A percentile compares a stretch with the other conserved stretches of the same genome.
phyloP scores from a whole-genome alignment of 2,888 invertebrate species.

The Chalcis sispes region DNA sequence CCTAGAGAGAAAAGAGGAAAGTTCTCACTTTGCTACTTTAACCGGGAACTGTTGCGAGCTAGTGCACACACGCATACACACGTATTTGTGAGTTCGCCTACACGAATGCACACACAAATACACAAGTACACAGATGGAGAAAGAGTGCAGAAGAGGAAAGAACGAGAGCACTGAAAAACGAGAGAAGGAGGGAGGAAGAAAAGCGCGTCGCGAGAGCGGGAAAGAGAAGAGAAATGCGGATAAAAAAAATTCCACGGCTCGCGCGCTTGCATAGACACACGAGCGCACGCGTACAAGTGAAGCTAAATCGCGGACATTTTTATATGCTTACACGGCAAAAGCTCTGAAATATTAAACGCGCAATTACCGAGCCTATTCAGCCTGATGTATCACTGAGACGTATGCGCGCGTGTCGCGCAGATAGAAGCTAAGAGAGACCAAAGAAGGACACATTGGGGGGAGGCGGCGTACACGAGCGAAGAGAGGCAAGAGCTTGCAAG shows the following conservation, averaged over 20 bases:
- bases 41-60: conserved; percentile 60
- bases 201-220: conserved; percentile 55
- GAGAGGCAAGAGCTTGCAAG: conserved; percentile 20
- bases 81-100: too few species aligned
- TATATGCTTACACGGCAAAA: conserved; percentile 71
- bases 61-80: conserved; percentile 52
- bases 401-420: conserved; percentile 37
- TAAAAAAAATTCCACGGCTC: conserved; percentile 59
- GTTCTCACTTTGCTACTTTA: conserved; percentile 69
- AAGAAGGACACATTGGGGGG: conserved; percentile 52
- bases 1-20: conserved; percentile 60
- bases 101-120: conserved; percentile 23
- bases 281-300: conserved; percentile 40
- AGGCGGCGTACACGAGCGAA: conserved; percentile 24
- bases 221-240: conserved; percentile 59
- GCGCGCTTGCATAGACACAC: neutral
- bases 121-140: neutral
- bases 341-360: conserved; percentile 75
- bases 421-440: conserved; percentile 53
- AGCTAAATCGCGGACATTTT: conserved; percentile 70
- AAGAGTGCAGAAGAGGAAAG: conserved; percentile 22
- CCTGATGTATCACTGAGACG: conserved; percentile 70
- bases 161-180: conserved; percentile 55
- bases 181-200: conserved; percentile 53
- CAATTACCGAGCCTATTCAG: conserved; percentile 75